A percentile compares a stretch with the other conserved stretches of the same genome.
These are phyloP conservation scores for Eustalomyia histrio DNA, from an alignment of 2,888 invertebrate species.

Conservation along the genomic window DNA sequence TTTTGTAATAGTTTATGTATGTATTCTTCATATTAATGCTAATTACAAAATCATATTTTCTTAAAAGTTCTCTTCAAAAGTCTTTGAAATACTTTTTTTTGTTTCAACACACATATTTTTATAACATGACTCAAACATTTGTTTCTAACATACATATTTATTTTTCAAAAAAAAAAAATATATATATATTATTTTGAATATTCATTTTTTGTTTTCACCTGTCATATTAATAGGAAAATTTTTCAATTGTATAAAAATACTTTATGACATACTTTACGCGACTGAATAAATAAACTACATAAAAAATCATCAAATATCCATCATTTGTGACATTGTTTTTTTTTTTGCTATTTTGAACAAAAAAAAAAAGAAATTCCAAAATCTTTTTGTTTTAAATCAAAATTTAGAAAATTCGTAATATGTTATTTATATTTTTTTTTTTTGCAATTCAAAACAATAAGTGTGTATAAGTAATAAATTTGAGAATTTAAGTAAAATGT, in stretches of 20 bases:
- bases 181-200: constrained; percentile 16
- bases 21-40: constrained; percentile 26
- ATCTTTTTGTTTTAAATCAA: background rate
- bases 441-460: background rate
- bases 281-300: constrained; percentile 2
- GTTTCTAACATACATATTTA: constrained; percentile 20
- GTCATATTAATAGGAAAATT: constrained; percentile 42
- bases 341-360: background rate
- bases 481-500: too few species aligned
- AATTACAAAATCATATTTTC: constrained; percentile 2
- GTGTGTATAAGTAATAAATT: background rate
- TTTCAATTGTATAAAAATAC: background rate
- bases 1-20: constrained; percentile 17
- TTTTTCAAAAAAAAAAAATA: background rate
- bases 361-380: background rate
- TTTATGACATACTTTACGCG: constrained; percentile 26
- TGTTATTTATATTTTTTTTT: background rate
- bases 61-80: constrained; percentile 8
- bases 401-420: background rate
- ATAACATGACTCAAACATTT: constrained; percentile 49
- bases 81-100: background rate
- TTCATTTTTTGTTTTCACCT: constrained; percentile 34
- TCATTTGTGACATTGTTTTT: background rate
- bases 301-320: constrained; percentile 20
- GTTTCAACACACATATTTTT: constrained; percentile 32